Conservation (phyloP, 2,797 vertebrate species). For the Halcyon chelicuti region DNA sequence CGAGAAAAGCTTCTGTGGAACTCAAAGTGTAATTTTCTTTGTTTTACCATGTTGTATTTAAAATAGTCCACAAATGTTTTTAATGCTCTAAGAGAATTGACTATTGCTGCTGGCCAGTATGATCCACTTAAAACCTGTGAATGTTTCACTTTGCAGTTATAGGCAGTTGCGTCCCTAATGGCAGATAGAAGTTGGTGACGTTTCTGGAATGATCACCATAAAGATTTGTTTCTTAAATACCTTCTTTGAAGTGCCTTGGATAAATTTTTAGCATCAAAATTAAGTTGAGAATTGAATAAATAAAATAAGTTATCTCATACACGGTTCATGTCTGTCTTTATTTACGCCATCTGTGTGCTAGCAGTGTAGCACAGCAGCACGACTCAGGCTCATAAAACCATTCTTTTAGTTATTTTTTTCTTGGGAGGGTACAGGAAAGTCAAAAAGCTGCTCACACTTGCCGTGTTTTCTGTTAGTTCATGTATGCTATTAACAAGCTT, state of each 20-base stretch:
- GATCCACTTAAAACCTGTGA: slow-evolving; percentile 65
- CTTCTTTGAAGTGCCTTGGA: slow-evolving; percentile 82
- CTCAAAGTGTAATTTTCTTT: slow-evolving; percentile 28
- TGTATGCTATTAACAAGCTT: not conserved
- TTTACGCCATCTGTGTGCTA: not conserved
- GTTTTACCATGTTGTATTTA: slow-evolving; percentile 52
- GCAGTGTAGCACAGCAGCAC: not conserved
- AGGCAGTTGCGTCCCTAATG: slow-evolving; percentile 58
- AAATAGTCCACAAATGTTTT: slow-evolving; percentile 46
- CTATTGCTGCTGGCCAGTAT: slow-evolving; percentile 80
- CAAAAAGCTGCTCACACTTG: not conserved
- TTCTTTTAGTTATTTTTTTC: not conserved
- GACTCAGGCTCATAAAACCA: not conserved
- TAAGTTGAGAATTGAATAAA: slow-evolving; percentile 72
- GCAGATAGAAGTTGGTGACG: slow-evolving; percentile 59
- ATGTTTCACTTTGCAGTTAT: slow-evolving; percentile 60
- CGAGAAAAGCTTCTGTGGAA: slow-evolving; percentile 31
- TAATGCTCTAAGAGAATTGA: slow-evolving; percentile 51
- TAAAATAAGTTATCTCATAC: slow-evolving; percentile 77
- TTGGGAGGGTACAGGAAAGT: not conserved
- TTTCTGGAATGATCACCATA: slow-evolving; percentile 73
- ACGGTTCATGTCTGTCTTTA: slow-evolving; percentile 56
- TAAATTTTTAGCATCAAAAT: slow-evolving; percentile 77
- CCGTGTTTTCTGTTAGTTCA: not conserved
- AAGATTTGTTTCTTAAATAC: slow-evolving; percentile 74